These are phyloP conservation scores for Euphonia xanthogaster DNA, from an alignment of 2,797 vertebrate species.

Conservation along the genomic window DNA sequence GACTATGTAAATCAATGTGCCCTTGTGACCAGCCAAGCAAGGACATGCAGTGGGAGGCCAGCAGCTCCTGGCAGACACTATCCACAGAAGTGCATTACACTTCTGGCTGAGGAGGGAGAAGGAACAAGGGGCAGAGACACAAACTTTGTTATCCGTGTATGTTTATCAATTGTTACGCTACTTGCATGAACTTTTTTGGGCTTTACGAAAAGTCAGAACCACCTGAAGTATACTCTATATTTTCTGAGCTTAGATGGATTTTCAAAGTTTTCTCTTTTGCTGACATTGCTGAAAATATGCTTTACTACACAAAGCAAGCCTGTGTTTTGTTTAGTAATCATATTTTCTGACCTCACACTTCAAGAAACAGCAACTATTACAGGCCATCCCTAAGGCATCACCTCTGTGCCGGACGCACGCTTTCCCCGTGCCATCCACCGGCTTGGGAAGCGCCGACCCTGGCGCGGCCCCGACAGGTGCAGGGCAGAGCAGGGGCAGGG, in stretches of 20 bases:
- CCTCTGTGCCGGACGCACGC: neutral
- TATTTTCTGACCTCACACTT: neutral
- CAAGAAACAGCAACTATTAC: neutral
- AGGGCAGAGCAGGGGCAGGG: too few species aligned
- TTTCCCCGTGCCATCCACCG: neutral
- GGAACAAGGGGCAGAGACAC: neutral
- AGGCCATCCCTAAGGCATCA: neutral
- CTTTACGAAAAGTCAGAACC: neutral
- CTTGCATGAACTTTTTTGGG: neutral
- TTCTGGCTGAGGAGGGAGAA: neutral
- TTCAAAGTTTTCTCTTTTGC: neutral
- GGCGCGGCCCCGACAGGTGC: neutral
- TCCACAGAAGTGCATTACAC: accelerated
- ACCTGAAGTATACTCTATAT: neutral
- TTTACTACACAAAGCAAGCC: neutral
- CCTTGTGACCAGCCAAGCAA: neutral
- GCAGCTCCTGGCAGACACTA: neutral
- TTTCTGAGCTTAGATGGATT: neutral
- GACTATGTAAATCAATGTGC: slow-evolving; percentile 13
- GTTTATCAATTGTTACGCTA: neutral
- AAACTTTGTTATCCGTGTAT: neutral
- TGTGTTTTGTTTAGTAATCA: neutral
- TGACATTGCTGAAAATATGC: neutral
- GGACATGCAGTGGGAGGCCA: neutral
- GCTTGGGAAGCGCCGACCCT: neutral